Base-by-base conservation (phyloP, 37 sponge, comb jelly and placozoan species). In the Amphimedon queenslandica region DNA sequence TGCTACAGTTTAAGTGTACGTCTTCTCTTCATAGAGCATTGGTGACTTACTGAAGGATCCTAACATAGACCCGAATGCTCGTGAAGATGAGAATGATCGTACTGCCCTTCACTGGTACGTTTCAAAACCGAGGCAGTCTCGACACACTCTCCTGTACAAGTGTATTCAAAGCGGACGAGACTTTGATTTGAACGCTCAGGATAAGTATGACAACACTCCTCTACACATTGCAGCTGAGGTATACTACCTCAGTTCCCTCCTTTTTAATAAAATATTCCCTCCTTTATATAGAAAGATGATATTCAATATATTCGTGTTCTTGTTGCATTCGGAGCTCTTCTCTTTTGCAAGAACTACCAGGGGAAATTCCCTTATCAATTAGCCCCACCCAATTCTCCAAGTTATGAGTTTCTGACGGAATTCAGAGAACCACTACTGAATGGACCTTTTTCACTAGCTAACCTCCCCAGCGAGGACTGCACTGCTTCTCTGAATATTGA, bases 281-380 rank as follows among this genome's bases (percentile, higher is more conserved):
- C 13, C 53, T 63, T 42, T 3, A 1, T 8, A 3, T 35, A 85
- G 80, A 60, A 66, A 29, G 42, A 42, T 27, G 73, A 78, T 60
- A 16, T 67, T 2, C 36, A 34, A 1, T 73, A 72, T 56, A 61
- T 40, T 20, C 42, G 73, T 37, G 34, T 73, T 1, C 69, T 85
- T 37, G 35, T 79, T 37, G 79, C 75, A 13, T 74, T 79, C 67
- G 85, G 80, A 43, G 80, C 80, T 31, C 67, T 73, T 43, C 55
- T 73, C 1, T 77, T 78, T 27, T 32, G 56, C 24, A 24, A 36
- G 24, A 71, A 83, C 60, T 24, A 57, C 6, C 23, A 60, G n/a
- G 70, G 75, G 41, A 28, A 37, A 40, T 72, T 74, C 34, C 80
- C 80, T 4, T 38, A 78, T 3, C 25, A 63, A 25, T 20, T 75